A percentile compares a stretch with the other conserved stretches of the same genome.
These are phyloP conservation scores for Vireo griseus DNA, from an alignment of 2,797 vertebrate genomes.

Conservation along the genomic window DNA sequence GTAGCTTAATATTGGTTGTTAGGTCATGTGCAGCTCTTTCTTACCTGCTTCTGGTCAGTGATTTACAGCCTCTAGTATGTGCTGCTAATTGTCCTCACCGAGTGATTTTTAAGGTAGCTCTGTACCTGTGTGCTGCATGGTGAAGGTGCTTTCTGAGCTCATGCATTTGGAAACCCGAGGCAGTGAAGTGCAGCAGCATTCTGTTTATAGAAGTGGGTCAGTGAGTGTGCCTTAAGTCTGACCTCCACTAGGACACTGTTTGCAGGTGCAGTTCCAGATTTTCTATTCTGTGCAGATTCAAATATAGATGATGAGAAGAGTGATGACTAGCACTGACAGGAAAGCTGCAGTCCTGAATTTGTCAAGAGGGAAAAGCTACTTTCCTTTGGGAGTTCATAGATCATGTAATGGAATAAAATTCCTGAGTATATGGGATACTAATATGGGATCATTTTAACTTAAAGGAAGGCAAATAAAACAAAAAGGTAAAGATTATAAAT, in stretches of 20 bases:
- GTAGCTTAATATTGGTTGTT: neutral
- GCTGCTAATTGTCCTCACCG: neutral
- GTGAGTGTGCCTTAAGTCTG: neutral
- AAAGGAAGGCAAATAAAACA: neutral
- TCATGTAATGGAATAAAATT: neutral
- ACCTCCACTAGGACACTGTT: neutral
- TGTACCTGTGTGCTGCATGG: neutral
- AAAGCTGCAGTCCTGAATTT: neutral
- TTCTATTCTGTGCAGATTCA: neutral
- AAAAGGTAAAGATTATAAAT: neutral
- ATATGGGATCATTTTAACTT: neutral
- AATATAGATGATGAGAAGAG: neutral
- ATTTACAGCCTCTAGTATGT: neutral
- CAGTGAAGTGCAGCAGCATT: neutral
- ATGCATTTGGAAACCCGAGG: neutral
- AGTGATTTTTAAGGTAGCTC: neutral
- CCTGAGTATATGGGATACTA: neutral
- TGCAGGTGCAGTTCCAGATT: neutral
- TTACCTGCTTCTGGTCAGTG: neutral
- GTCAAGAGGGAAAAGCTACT: neutral
- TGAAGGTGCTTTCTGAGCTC: neutral
- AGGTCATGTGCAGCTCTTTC: neutral
- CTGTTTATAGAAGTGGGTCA: slow-evolving; percentile 48
- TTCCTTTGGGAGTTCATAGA: neutral
- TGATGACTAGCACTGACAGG: neutral